Percentiles rank a stretch among this genome's conserved stretches.
Conservation (phyloP, 2,113 vertebrate genomes). For the Nematolebias whitei region DNA sequence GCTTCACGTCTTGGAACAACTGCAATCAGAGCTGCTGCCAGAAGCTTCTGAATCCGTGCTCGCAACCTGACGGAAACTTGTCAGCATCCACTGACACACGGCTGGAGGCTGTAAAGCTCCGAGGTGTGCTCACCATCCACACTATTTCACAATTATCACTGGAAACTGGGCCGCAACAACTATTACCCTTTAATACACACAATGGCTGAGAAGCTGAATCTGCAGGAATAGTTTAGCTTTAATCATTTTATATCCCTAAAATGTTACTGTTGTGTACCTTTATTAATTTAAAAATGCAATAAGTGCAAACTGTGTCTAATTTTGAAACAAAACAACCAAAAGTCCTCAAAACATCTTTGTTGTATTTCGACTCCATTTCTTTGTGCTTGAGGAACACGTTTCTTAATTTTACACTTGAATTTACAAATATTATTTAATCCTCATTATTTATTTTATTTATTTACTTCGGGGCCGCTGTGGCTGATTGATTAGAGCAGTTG, state of each 20-base stretch:
- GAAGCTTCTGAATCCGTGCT: conserved; percentile 52
- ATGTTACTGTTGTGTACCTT: neutral
- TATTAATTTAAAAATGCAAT: too few species aligned
- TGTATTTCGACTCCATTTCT: too few species aligned
- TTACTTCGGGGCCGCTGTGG: too few species aligned
- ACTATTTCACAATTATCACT: conserved; percentile 2
- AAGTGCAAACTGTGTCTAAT: too few species aligned
- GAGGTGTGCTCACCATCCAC: neutral
- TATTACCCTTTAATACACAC: neutral
- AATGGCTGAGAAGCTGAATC: neutral
- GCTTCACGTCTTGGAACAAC: conserved; percentile 63
- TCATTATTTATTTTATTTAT: too few species aligned
- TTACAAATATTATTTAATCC: too few species aligned
- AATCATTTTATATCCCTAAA: neutral
- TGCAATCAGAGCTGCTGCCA: conserved; percentile 67
- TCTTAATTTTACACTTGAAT: too few species aligned
- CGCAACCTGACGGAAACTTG: conserved; percentile 60
- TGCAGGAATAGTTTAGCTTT: neutral
- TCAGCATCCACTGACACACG: conserved; percentile 48
- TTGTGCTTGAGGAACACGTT: too few species aligned
- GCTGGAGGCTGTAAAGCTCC: conserved; percentile 28
- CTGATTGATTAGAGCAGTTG: too few species aligned
- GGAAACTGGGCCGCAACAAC: conserved; percentile 1
- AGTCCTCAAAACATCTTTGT: too few species aligned
- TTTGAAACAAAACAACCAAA: too few species aligned